Base-by-base conservation (phyloP, 2,113 vertebrate genomes). In the Alouatta palliata region DNA sequence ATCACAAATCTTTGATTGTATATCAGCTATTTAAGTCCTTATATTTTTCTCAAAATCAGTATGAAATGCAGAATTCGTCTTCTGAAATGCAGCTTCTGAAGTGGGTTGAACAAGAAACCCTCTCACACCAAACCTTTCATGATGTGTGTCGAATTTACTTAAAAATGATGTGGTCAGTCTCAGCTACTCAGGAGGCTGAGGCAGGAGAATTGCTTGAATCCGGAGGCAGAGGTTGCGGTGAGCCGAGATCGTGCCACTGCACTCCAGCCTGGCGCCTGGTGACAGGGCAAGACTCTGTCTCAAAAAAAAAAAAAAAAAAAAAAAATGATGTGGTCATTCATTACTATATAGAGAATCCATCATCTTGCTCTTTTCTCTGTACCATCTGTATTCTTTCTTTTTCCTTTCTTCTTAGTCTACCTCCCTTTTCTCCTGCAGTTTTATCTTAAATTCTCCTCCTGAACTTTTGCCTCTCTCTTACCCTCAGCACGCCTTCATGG, bases 31-130 rank as follows among this genome's bases (percentile, higher is more conserved):
- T 85, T 68, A 35, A 87, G 37, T 79, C 45, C 11, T 89, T 86
- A 43, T 6, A 83, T 61, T 90, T 96, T 94, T n/a, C n/a, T 90
- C n/a, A 45, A 70, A 89, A 92, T 52, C 27, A 87, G 58, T 54
- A 47, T 23, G 52, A 10, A 66, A 66, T 71, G 70, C 11, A 86
- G 54, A 77, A 19, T 94, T 82, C 21, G 61, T 27, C 14, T 92
- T 92, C 35, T 90, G 68, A 84, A 54, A 19, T 30, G 11, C 16
- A 70, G 35, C 19, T 92, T 92, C 35, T 87, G 68, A 84, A 54
- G 21, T 35, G 11, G 21, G 73, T 87, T 90, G 30, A 87, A 83
- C 4, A 49, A 87, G n/a, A 76, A 87, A 40, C 17, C 8, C 11
- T 80, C 11, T 90, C 16, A 47, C 0, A 58, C 21, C 35, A 92